Evolutionary conservation across 2,888 invertebrate species (phyloP), one percentile per base, ranked within the genome.

Genomic region (Clanis bilineata): DNA sequence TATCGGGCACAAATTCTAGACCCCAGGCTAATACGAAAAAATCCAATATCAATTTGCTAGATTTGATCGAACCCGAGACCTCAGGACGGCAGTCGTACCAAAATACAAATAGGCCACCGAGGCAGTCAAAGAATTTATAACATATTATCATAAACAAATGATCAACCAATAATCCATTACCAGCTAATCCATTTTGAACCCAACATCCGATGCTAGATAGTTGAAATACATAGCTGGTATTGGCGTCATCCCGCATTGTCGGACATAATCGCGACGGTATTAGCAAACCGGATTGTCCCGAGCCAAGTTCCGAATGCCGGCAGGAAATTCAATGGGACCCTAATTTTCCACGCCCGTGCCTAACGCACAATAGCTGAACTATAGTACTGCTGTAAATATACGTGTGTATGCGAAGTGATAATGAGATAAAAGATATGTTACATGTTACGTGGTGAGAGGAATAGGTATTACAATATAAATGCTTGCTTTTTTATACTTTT

Each of bases 261-360:
- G 41, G 66, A 60, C 66, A 64, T 68, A 78, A 77, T 78, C 74
- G 70, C 68, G 69, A 73, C 72, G 74, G 77, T 76, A 82, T 81
- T 81, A 80, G 71, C 76, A 76, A 79, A 77, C 76, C 68, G 69
- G 71, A 80, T 80, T 82, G 80, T 80, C 76, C 77, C 69, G 67
- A 63, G 62, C 64, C 69, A 70, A 72, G 66, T 71, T 70, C 71
- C 66, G 67, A 69, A 69, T 62, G 68, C 60, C 36, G 64, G 67
- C 69, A 71, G 72, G 72, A 75, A 79, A 80, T 80, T 80, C 74
- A 82, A 81, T 82, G 74, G 79, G 65, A 72, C 74, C 77, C 77
- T 75, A 80, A 80, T 81, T 81, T 79, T 70, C 74, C 71, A 73
- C 66, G 64, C 67, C 32, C 68, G 69, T 68, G 65, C 62, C 59